phyloP scores from a whole-genome alignment of 2,888 invertebrate species.

The Chalcis sispes region DNA sequence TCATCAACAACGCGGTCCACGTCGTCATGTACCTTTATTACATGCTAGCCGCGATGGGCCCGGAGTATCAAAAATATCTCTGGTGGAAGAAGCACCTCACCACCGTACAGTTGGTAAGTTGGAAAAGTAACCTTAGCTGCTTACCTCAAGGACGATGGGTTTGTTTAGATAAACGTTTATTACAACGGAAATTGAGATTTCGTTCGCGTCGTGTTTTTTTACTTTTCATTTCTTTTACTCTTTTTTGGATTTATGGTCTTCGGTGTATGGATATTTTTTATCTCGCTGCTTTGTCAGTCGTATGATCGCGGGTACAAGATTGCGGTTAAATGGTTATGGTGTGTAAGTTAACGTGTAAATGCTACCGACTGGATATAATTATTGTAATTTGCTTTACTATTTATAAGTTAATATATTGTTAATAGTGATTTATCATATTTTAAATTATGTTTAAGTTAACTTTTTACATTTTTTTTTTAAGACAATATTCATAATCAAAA shows the following conservation, averaged over 20 bases:
- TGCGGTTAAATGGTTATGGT: too few species aligned
- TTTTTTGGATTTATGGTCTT: not conserved
- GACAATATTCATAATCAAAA: too few species aligned
- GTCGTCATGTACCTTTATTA: constrained; percentile 93
- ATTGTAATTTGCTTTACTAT: too few species aligned
- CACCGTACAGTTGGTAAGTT: constrained; percentile 86
- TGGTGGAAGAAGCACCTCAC: constrained; percentile 96
- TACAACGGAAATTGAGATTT: too few species aligned
- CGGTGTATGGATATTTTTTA: not conserved
- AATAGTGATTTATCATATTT: too few species aligned
- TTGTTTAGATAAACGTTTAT: not conserved
- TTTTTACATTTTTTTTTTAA: too few species aligned
- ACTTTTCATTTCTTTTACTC: not conserved
- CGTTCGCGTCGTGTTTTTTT: not conserved
- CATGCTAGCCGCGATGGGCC: constrained; percentile 90
- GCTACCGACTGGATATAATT: too few species aligned
- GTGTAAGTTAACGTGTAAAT: too few species aligned
- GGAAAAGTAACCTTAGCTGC: not conserved
- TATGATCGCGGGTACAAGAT: too few species aligned
- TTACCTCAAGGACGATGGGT: not conserved
- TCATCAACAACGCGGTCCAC: constrained; percentile 91
- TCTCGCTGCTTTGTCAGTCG: not conserved
- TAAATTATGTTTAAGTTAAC: too few species aligned
- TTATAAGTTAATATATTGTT: too few species aligned
- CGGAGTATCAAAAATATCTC: constrained; percentile 88